A percentile compares a stretch with the other conserved stretches of the same genome.
phyloP scores from a whole-genome alignment of 30 jellyfish, hydroid and myxozoan genomes.

The Turritopsis dohrnii region DNA sequence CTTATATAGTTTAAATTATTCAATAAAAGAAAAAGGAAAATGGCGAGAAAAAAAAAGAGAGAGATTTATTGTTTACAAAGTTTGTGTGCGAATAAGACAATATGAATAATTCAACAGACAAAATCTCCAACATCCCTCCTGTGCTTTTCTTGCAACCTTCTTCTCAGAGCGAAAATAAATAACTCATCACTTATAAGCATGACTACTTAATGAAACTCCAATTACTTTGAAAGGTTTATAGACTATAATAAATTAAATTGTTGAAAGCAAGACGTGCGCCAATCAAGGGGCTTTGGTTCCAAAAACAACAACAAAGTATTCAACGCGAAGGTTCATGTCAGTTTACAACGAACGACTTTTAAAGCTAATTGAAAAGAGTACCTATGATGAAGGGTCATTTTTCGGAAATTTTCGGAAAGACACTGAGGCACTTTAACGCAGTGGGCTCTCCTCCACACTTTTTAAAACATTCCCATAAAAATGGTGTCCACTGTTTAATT shows the following conservation, averaged over 20 bases:
- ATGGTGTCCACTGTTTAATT: neutral
- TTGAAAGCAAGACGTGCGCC: neutral
- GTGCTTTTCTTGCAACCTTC: too few relatives aligned
- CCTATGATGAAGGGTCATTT: too few relatives aligned
- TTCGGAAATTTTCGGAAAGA: too few relatives aligned
- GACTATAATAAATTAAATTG: too few relatives aligned
- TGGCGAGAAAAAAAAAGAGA: neutral
- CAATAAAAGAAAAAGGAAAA: neutral
- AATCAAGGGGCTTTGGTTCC: neutral
- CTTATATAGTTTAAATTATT: too few relatives aligned
- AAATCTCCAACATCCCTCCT: neutral
- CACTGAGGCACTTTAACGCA: neutral
- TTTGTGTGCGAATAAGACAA: neutral
- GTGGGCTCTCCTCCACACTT: neutral
- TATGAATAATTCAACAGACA: too few relatives aligned
- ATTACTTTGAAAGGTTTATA: too few relatives aligned
- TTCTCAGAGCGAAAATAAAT: too few relatives aligned
- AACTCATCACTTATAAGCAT: too few relatives aligned
- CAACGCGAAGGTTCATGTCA: neutral
- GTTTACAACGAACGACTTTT: neutral
- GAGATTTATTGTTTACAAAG: neutral
- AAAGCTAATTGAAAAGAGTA: too few relatives aligned
- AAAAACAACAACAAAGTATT: too few relatives aligned
- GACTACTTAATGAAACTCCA: too few relatives aligned
- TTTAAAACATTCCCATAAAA: neutral